phyloP scores from a whole-genome alignment of 2,113 vertebrate species.

The Hydrolagus affinis region DNA sequence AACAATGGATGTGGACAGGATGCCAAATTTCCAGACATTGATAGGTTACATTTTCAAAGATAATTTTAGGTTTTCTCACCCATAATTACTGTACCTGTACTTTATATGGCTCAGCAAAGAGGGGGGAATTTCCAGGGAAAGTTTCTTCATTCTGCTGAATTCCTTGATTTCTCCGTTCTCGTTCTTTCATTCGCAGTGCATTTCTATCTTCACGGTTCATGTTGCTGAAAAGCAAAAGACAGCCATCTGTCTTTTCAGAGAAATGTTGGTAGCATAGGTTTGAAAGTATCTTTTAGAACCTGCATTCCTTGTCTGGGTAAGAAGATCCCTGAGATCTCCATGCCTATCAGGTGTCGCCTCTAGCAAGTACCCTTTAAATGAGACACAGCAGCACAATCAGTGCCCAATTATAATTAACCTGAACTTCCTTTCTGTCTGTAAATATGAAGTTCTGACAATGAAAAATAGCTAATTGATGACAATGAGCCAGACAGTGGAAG shows the following conservation, averaged over 20 bases:
- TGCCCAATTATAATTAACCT: background rate
- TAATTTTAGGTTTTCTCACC: conserved; percentile 31
- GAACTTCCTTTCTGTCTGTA: background rate
- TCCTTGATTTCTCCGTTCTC: conserved; percentile 76
- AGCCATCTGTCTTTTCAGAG: conserved; percentile 37
- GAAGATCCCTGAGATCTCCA: background rate
- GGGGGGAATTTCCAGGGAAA: conserved; percentile 91
- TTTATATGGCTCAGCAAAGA: conserved; percentile 97
- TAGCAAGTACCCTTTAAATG: background rate
- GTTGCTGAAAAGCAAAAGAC: conserved; percentile 76
- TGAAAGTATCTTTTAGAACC: background rate
- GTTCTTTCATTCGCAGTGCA: conserved; percentile 99
- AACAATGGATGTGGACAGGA: background rate
- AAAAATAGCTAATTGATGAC: background rate
- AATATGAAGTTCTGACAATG: background rate
- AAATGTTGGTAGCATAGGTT: background rate
- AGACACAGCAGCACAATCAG: background rate
- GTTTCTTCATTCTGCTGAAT: conserved; percentile 91
- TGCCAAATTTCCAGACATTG: background rate
- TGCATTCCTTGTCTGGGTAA: background rate
- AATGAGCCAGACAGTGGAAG: background rate
- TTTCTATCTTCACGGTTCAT: conserved; percentile 99
- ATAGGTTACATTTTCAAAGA: background rate
- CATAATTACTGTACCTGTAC: conserved; percentile 47
- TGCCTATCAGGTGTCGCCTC: background rate